A percentile compares a stretch with the other conserved stretches of the same genome.
Evolutionary conservation across 2,113 vertebrate genomes (phyloP).

Genomic region (Pycnonotus jocosus): DNA sequence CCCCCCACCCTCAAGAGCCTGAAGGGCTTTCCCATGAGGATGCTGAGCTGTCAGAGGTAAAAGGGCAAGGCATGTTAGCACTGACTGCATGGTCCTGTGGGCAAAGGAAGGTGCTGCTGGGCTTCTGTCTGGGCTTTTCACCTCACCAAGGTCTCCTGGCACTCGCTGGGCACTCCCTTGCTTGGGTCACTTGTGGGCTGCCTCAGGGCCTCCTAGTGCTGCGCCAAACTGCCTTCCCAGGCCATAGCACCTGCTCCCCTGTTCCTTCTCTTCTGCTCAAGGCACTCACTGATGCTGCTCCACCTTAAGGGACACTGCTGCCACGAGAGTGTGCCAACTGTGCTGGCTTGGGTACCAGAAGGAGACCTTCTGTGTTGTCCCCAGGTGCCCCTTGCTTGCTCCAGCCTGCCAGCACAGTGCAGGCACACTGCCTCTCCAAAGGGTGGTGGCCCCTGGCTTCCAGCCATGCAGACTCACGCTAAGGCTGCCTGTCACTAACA

Average conservation of each 20-base stretch:
- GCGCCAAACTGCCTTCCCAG: not conserved
- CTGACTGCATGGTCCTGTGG: not conserved
- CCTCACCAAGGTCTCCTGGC: not conserved
- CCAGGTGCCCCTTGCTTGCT: not conserved
- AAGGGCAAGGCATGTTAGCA: not conserved
- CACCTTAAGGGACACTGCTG: not conserved
- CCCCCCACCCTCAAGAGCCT: not conserved
- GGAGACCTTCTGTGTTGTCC: not conserved
- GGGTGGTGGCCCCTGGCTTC: not conserved
- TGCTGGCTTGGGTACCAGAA: not conserved
- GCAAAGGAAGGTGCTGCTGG: not conserved
- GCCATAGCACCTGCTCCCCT: not conserved
- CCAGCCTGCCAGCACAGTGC: not conserved
- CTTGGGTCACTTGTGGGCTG: not conserved
- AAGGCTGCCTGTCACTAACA: not conserved
- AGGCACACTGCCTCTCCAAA: not conserved
- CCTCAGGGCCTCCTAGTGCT: not conserved
- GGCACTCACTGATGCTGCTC: not conserved
- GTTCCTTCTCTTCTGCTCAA: not conserved
- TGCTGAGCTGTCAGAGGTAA: not conserved
- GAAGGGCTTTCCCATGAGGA: not conserved
- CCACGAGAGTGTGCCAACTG: fast-evolving
- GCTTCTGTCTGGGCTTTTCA: not conserved
- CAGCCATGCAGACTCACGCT: fast-evolving
- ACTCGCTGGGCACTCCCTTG: not conserved